Base-by-base conservation (phyloP, 2,888 invertebrate genomes). In the Hyles lineata region DNA sequence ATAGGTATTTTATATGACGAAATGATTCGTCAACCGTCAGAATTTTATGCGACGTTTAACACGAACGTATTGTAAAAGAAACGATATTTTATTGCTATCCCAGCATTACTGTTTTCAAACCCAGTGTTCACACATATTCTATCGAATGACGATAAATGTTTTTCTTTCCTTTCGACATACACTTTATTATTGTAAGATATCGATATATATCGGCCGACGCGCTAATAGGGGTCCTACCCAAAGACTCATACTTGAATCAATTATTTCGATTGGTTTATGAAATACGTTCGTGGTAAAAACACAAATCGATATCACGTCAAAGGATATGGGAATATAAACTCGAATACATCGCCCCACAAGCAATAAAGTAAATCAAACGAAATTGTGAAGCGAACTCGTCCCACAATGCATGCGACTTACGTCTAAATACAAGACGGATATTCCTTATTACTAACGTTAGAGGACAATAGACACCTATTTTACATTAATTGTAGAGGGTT, bases 381-480 rank as follows among this genome's bases (percentile, higher is more conserved):
- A 63, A 43, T 11, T 8, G 32, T 62, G 21, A 82, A 83, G 80
- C 82, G 80, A 78, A 76, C 72, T 72, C 76, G 72, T 77, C 76
- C 76, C 78, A 79, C 76, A 76, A 78, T 76, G 61, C 76, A 80
- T 85, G 85, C 84, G 86, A 87, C 91, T 91, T 92, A 92, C 82
- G 79, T 78, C 90, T 92, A 92, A 83, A 84, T 88, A 91, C 84
- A 92, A 92, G 93, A 93, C 93, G 93, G 93, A 93, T 92, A 92
- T 86, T 88, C 80, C 90, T 91, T 92, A 92, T 80, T 86, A 85
- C 83, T 83, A 88, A 80, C 74, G 72, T 77, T 84, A 91, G 86
- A 92, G 90, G 92, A 92, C 92, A 88, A 87, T 91, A 92, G 89
- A 92, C 89, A 90, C 87, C 88, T 93, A 93, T 91, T 85, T 88